A percentile compares a stretch with the other conserved stretches of the same genome.
phyloP scores from a whole-genome alignment of 2,113 vertebrate species.

The chimpanzee (Pan troglodytes) region NHGRI_mPanTro3-v2.1_pri NC_072409.2:11247001-11247500 shows the following conservation, averaged over 20 bases:
- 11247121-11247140: not conserved
- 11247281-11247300: not conserved
- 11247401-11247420: not conserved
- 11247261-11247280: fast-evolving
- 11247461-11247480: not conserved
- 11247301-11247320: not conserved
- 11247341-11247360: too few relatives aligned
- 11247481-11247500: not conserved
- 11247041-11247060: not conserved
- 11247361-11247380: too few relatives aligned
- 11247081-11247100: not conserved
- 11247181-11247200: not conserved
- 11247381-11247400: not conserved
- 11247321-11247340: too few relatives aligned
- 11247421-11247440: not conserved
- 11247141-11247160: not conserved
- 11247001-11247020: not conserved
- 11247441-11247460: not conserved
- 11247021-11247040: fast-evolving
- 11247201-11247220: not conserved
- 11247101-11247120: not conserved
- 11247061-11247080: fast-evolving
- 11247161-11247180: not conserved
- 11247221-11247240: not conserved
- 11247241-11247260: not conserved